Percentiles rank a stretch among this genome's conserved stretches.
Evolutionary conservation across 2,797 vertebrate genomes (phyloP).

Genomic region (Anas bernieri): DNA sequence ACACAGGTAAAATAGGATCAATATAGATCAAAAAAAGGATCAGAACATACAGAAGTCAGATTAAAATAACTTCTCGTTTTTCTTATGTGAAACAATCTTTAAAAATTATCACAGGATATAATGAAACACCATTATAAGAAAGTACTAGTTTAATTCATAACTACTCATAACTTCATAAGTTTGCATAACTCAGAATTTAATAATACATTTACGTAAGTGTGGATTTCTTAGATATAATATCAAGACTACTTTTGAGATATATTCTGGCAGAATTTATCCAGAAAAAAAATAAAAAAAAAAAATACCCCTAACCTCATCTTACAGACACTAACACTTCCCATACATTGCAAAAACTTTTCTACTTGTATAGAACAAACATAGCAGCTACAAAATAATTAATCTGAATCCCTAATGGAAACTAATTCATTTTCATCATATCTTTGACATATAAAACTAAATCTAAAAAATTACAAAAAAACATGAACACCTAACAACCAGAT

Average conservation of each 20-base stretch:
- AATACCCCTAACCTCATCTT: neutral
- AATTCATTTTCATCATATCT: neutral
- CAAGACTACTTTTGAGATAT: neutral
- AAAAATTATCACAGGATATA: neutral
- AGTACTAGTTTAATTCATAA: neutral
- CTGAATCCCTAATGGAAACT: neutral
- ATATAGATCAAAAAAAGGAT: conserved; percentile 23
- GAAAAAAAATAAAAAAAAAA: neutral
- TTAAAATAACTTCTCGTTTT: conserved; percentile 39
- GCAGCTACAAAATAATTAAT: neutral
- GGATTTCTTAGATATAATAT: neutral
- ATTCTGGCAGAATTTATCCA: neutral
- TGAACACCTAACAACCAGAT: neutral
- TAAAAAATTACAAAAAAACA: neutral
- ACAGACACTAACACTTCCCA: neutral
- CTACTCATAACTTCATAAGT: neutral
- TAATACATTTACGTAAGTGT: neutral
- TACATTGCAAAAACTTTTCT: neutral
- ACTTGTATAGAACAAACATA: neutral
- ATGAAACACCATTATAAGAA: neutral
- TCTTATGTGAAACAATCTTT: conserved; percentile 41
- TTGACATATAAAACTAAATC: neutral
- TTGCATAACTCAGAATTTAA: neutral
- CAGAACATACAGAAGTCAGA: neutral
- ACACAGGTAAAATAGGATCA: conserved; percentile 2